These are phyloP conservation scores for Nasonovia ribisnigri DNA, from an alignment of 2,888 invertebrate species.

Conservation along the genomic window DNA sequence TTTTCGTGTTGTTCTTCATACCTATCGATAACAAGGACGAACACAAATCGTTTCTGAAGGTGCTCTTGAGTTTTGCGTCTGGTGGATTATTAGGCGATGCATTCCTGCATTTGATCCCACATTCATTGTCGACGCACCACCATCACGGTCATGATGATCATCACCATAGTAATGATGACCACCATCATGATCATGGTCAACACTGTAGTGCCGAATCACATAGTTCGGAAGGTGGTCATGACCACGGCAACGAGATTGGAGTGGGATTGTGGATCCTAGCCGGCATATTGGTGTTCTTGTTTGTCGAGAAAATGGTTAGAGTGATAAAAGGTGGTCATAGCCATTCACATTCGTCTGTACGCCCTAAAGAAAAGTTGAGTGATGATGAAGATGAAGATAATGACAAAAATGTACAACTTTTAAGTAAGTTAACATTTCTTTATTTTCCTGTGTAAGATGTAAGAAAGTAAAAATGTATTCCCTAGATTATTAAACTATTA, in stretches of 20 bases:
- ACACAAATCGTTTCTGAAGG: slow-evolving; percentile 88
- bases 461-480: background rate
- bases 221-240: slow-evolving; percentile 73
- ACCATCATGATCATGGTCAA: slow-evolving; percentile 70
- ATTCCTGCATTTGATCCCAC: slow-evolving; percentile 98
- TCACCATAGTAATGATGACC: slow-evolving; percentile 67
- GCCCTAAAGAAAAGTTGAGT: slow-evolving; percentile 61
- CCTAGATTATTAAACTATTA: background rate
- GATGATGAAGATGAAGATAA: slow-evolving; percentile 66
- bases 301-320: slow-evolving; percentile 93
- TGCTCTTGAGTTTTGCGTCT: slow-evolving; percentile 92
- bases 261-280: slow-evolving; percentile 95
- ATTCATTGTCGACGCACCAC: slow-evolving; percentile 80
- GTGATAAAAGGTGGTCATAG: slow-evolving; percentile 86
- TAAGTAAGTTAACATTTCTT: slow-evolving; percentile 66
- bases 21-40: slow-evolving; percentile 89
- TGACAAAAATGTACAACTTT: slow-evolving; percentile 66
- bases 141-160: slow-evolving; percentile 69
- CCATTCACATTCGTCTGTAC: slow-evolving; percentile 76
- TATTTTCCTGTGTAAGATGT: background rate
- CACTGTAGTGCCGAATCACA: slow-evolving; percentile 69
- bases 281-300: slow-evolving; percentile 91
- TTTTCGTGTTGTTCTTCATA: slow-evolving; percentile 91
- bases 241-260: slow-evolving; percentile 79
- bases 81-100: slow-evolving; percentile 98